Conservation (phyloP, 2,888 invertebrate species). For the Girardia tigrina region DNA sequence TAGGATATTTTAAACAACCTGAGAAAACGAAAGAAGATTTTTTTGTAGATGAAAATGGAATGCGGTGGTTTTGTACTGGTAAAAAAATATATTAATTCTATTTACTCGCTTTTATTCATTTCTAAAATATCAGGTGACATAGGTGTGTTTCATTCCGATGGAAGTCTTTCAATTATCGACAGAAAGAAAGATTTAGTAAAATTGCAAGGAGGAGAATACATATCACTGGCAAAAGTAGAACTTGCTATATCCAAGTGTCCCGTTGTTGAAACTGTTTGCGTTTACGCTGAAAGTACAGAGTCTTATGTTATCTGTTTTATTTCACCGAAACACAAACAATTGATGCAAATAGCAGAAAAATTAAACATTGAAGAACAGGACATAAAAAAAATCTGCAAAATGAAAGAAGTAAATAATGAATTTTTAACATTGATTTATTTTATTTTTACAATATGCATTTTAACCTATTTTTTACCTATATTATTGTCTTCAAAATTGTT, state of each 20-base stretch:
- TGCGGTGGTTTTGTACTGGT: conserved; percentile 70
- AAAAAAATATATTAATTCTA: conserved; percentile 12
- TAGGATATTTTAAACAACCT: conserved; percentile 80
- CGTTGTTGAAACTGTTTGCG: conserved; percentile 86
- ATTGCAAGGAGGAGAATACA: conserved; percentile 90
- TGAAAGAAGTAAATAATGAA: conserved; percentile 70
- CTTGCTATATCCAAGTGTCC: conserved; percentile 82
- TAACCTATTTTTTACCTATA: too few relatives aligned
- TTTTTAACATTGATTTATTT: neutral
- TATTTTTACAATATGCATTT: neutral
- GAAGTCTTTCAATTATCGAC: conserved; percentile 86
- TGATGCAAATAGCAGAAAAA: conserved; percentile 57
- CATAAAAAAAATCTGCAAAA: conserved; percentile 65
- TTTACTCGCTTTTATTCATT: neutral
- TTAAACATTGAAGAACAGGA: conserved; percentile 52
- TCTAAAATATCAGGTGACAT: conserved; percentile 62
- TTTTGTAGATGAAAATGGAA: conserved; percentile 53
- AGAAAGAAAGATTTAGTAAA: conserved; percentile 97
- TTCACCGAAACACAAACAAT: conserved; percentile 61
- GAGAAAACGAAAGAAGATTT: conserved; percentile 76
- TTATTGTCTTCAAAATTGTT: too few relatives aligned
- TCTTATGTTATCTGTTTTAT: conserved; percentile 30
- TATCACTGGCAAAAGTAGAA: conserved; percentile 89
- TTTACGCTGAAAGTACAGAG: conserved; percentile 77
- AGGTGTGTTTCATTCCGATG: conserved; percentile 79